Conservation (phyloP, 2,797 vertebrate species). For the Rhadinocentrus ornatus region DNA sequence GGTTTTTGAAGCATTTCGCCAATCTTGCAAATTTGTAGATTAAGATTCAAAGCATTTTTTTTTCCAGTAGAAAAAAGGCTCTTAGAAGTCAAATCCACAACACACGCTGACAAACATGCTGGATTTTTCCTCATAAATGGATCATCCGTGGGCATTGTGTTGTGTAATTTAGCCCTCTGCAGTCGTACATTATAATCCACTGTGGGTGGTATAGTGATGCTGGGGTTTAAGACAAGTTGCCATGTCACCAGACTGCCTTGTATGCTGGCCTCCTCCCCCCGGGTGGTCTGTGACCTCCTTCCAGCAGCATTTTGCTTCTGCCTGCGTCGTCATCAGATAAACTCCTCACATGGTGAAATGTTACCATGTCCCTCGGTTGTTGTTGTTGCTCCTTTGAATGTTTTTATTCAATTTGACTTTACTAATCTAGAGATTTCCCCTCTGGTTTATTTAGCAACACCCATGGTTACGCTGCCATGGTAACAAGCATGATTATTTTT, state of each 20-base stretch:
- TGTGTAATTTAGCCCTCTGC: constrained; percentile 60
- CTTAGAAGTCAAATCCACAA: constrained; percentile 57
- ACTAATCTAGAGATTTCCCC: constrained; percentile 1
- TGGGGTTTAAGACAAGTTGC: constrained; percentile 68
- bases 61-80: constrained; percentile 48
- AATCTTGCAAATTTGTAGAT: constrained; percentile 46
- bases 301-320: constrained; percentile 61
- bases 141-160: constrained; percentile 66
- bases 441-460: constrained; percentile 5
- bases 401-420: constrained; percentile 7
- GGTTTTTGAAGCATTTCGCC: constrained; percentile 37
- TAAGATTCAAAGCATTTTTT: constrained; percentile 46
- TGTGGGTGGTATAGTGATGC: constrained; percentile 74
- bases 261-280: constrained; percentile 55
- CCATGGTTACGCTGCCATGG: constrained; percentile 10
- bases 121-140: constrained; percentile 48
- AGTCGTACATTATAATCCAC: constrained; percentile 72
- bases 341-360: constrained; percentile 29
- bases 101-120: constrained; percentile 53
- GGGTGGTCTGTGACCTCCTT: constrained; percentile 78
- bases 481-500: too few species aligned
- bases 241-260: constrained; percentile 77
- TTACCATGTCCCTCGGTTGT: neutral
- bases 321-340: constrained; percentile 35
- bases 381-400: neutral